Base-by-base conservation (phyloP, 1,140 invertebrate species). In the Cotesia typhae region DNA sequence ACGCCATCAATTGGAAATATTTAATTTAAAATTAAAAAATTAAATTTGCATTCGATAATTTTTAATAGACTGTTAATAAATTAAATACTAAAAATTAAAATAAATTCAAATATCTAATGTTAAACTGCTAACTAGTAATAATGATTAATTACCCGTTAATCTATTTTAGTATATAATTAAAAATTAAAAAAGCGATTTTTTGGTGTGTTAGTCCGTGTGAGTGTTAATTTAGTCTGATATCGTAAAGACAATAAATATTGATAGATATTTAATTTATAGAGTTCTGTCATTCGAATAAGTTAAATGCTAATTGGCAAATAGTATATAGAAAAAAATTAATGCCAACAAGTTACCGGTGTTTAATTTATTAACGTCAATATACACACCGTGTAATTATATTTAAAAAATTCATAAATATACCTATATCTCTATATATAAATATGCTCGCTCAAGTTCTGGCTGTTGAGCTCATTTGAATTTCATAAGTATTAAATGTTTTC, bases 251-350 rank as follows among this genome's bases (percentile, higher is more conserved):
- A 47, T 51, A 51, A 51, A 65, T 65, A 20, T 10, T 65, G 51
- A 51, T 65, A 65, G 51, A 14, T 12, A 36, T 36, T 38, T 17
- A 65, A 67, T 67, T 67, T 67, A 67, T 55, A 35, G 47, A 67
- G 36, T 9, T 37, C 66, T 67, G 38, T 28, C 66, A 51, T 9
- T n/a, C 9, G 66, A 67, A 67, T 67, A 67, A 17, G 47, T 55
- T 20, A 68, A 68, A 68, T 68, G 67, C 67, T 68, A 68, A 68
- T 68, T 68, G 67, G 53, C 67, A 68, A 68, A 60, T 59, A 28
- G 52, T 57, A 67, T 36, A 67, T 47, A 47, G 41, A 47, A 47
- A 47, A 47, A 47, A 55, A 57, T 55, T 36, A 55, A 53, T 67
- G 10, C 52, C 53, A 52, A 14, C 20, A 38, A 51, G 61, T 55